Evolutionary conservation across 2,888 invertebrate species (phyloP), one percentile per base, ranked within the genome.

Genomic region (Drosophila mayaguana): DNA sequence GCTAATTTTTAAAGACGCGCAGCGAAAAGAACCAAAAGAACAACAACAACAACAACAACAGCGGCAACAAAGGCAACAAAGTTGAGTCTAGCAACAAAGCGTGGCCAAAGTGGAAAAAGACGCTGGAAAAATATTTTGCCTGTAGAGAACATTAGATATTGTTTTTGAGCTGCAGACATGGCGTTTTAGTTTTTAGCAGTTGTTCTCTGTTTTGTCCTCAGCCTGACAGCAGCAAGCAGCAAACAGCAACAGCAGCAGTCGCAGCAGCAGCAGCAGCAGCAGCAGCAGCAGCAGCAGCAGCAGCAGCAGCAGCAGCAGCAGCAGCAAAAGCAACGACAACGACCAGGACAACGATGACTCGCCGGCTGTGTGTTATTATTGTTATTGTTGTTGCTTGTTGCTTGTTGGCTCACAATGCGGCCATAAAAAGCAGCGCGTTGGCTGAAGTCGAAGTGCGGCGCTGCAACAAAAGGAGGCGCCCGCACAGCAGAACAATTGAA

Each of bases 101-200:
- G 81, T 69, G 48, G 69, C 64, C 50, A 36, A 53, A 53, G 38
- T 38, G 59, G 62, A 72, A 86, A 67, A 69, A 72, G 82, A 72
- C 57, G 75, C 71, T 81, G 70, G 73, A 76, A 76, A 88, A 89
- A 88, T 89, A 89, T 89, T 89, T 83, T 74, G 78, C 77, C 86
- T 64, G 86, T 75, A 73, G 88, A 89, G 83, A 84, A 88, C 84
- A 84, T 84, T 84, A 84, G 90, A 84, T 82, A 84, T 84, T 84
- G 84, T 84, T 84, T 77, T 89, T 85, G 90, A 83, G 89, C 70
- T 75, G 83, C 88, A 88, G 83, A 83, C 89, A 81, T 83, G 85
- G 72, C 86, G 72, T 81, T 89, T 81, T 84, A 74, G 76, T 88
- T 84, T 83, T 81, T 77, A 65, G 61, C 73, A 71, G 82, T 84